Percentiles rank a stretch among this genome's conserved stretches.
Conservation (phyloP, 2,797 vertebrate genomes). For the Leontopithecus rosalia region DNA sequence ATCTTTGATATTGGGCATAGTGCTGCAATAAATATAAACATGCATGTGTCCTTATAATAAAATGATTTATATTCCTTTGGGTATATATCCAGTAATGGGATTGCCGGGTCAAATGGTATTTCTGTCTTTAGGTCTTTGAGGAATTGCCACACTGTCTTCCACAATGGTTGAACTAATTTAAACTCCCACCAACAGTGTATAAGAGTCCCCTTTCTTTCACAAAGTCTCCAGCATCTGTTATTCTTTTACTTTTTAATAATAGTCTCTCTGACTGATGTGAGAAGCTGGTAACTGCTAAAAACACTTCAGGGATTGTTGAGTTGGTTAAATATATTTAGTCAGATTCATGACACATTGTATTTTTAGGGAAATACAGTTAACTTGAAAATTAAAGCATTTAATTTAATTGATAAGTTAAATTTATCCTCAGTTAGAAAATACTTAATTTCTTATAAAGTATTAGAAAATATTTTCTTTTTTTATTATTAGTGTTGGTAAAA, state of each 20-base stretch:
- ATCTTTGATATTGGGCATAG: background rate
- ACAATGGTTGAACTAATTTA: background rate
- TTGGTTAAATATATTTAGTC: background rate
- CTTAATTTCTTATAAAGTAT: too few relatives aligned
- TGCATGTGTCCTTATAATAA: background rate
- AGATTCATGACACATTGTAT: background rate
- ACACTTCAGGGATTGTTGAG: background rate
- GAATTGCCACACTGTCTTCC: background rate
- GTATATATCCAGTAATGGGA: too few relatives aligned
- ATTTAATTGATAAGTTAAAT: background rate
- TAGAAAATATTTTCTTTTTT: too few relatives aligned
- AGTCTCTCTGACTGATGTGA: background rate
- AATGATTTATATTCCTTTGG: background rate
- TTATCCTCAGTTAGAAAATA: background rate
- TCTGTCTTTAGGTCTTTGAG: background rate
- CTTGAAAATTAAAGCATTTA: background rate
- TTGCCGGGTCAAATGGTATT: background rate
- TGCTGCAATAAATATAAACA: background rate
- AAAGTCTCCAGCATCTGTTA: background rate
- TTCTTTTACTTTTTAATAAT: background rate
- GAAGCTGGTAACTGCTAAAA: background rate
- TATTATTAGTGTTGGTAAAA: background rate
- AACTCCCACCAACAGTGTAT: background rate
- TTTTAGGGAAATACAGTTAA: background rate
- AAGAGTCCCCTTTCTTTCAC: background rate